A percentile compares a stretch with the other conserved stretches of the same genome.
Conservation (phyloP, 2,797 vertebrate genomes). For the Zalophus californianus region DNA sequence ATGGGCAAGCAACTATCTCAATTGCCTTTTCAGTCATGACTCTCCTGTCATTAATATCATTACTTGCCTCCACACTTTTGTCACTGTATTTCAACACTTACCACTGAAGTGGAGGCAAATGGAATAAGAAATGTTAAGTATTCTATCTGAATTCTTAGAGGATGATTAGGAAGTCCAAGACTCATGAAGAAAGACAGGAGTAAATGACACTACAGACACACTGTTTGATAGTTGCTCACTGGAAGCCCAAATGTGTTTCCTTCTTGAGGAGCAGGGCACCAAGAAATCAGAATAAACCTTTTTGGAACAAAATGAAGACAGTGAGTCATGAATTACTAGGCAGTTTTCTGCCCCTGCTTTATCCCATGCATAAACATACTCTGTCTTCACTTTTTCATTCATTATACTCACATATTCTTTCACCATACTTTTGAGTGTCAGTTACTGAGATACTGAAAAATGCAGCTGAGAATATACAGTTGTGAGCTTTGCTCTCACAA, state of each 20-base stretch:
- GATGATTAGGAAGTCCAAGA: not conserved
- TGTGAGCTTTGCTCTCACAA: not conserved
- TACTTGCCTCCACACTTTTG: not conserved
- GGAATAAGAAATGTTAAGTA: not conserved
- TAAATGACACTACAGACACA: not conserved
- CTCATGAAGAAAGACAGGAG: not conserved
- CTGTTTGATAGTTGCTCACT: not conserved
- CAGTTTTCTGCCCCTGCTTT: constrained; percentile 10
- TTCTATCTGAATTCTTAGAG: not conserved
- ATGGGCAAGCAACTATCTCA: not conserved
- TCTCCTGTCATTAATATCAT: not conserved
- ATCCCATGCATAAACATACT: not conserved
- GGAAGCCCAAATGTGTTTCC: not conserved
- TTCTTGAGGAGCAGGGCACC: not conserved
- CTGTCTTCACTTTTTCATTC: not conserved
- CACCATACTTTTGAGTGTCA: not conserved
- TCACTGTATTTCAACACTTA: not conserved
- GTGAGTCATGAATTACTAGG: not conserved
- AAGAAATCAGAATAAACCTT: not conserved
- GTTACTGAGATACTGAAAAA: not conserved
- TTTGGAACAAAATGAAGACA: not conserved
- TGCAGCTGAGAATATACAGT: not conserved
- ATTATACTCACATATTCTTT: not conserved
- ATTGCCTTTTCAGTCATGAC: not conserved
- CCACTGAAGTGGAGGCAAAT: not conserved